phyloP scores from a whole-genome alignment of 2,113 vertebrate genomes.

The Peromyscus californicus region DNA sequence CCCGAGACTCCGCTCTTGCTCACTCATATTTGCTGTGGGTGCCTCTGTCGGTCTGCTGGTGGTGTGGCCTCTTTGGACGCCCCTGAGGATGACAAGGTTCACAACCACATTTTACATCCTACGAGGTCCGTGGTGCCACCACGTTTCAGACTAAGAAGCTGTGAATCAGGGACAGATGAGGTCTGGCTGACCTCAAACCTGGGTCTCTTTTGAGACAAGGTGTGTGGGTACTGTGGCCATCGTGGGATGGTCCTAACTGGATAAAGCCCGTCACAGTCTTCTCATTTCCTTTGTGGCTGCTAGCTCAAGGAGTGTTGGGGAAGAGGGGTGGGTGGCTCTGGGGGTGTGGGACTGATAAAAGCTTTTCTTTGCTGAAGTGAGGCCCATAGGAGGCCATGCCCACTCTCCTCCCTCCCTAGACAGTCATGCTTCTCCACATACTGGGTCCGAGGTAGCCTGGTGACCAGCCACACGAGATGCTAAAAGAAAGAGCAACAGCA shows the following conservation, averaged over 20 bases:
- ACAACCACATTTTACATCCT: background rate
- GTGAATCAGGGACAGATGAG: background rate
- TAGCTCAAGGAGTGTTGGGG: background rate
- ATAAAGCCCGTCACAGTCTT: background rate
- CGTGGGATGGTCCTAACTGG: no score
- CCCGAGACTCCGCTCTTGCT: background rate
- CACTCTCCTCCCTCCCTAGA: background rate
- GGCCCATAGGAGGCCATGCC: background rate
- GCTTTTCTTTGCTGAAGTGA: background rate
- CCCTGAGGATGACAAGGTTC: constrained; percentile 59
- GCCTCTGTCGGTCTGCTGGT: background rate
- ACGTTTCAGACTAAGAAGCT: background rate
- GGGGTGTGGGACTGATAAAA: background rate
- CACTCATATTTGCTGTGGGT: background rate
- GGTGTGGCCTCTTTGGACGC: background rate
- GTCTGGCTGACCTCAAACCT: background rate
- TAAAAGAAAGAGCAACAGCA: background rate
- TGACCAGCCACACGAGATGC: accelerated
- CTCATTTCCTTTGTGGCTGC: background rate
- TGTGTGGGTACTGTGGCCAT: background rate
- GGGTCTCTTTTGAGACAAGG: background rate
- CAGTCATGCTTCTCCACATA: background rate
- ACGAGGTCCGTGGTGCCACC: background rate
- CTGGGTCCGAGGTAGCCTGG: no score
- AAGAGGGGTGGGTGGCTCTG: background rate